Evolutionary conservation across 2,113 vertebrate species (phyloP).

Genomic region (Tinamus guttatus): DNA sequence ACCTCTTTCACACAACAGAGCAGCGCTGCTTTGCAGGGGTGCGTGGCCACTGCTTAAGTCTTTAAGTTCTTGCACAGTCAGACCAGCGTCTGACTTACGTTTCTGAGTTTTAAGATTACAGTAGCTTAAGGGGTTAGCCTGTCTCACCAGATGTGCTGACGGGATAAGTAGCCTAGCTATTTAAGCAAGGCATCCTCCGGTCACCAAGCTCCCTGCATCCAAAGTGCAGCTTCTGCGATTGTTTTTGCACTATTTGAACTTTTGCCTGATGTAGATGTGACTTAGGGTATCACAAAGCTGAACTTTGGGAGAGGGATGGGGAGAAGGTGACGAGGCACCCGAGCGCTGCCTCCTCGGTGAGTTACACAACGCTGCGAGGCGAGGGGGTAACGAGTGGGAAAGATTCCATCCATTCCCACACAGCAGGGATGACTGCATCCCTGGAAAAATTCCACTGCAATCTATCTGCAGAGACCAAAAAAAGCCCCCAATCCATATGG

Average conservation of each 20-base stretch:
- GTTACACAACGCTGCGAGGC: background rate
- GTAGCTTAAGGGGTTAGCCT: background rate
- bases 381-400: background rate
- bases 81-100: background rate
- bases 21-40: background rate
- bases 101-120: slow-evolving; percentile 36
- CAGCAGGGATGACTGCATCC: background rate
- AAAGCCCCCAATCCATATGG: background rate
- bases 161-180: slow-evolving; percentile 55
- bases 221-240: background rate
- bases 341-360: accelerated
- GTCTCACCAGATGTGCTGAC: background rate
- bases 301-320: background rate
- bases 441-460: background rate
- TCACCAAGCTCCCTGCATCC: background rate
- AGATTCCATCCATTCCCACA: background rate
- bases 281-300: accelerated
- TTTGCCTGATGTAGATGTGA: background rate
- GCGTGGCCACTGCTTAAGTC: background rate
- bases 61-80: background rate
- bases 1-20: background rate
- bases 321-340: background rate
- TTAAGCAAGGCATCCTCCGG: background rate
- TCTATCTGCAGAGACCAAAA: background rate
- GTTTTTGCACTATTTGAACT: background rate